These are phyloP conservation scores for Carposina sasakii DNA, from an alignment of 1,140 invertebrate species.

Conservation along the genomic window DNA sequence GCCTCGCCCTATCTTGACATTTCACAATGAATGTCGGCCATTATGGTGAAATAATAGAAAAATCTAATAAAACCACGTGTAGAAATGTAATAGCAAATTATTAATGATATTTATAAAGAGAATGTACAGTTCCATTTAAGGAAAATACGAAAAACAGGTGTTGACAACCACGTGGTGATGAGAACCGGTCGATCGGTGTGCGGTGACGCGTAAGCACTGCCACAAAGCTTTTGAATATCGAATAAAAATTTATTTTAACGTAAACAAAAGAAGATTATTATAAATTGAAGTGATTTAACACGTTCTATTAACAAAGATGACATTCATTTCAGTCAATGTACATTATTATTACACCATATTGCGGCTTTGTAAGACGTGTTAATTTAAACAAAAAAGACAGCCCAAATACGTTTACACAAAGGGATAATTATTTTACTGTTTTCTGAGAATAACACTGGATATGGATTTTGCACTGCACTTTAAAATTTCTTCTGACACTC, in stretches of 20 bases:
- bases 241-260: constrained; percentile 23
- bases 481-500: constrained; percentile 61
- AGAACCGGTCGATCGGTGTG: constrained; percentile 47
- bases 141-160: constrained; percentile 27
- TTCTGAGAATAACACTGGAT: no score
- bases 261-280: constrained; percentile 22
- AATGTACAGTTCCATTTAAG: constrained; percentile 9
- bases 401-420: no score
- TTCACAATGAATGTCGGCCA: constrained; percentile 68
- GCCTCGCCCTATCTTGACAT: constrained; percentile 70
- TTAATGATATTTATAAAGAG: constrained; percentile 9
- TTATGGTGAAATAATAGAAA: constrained; percentile 26
- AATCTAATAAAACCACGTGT: constrained; percentile 10
- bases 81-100: constrained; percentile 13
- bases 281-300: no score
- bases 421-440: no score
- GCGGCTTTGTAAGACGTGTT: no score
- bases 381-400: no score
- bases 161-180: constrained; percentile 63
- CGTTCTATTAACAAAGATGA: no score
- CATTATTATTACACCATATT: no score
- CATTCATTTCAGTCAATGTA: no score
- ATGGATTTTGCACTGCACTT: constrained; percentile 58
- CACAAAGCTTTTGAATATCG: constrained; percentile 29
- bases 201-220: constrained; percentile 68